Base-by-base conservation (phyloP, 2,113 vertebrate genomes). In the Gopherus flavomarginatus region DNA sequence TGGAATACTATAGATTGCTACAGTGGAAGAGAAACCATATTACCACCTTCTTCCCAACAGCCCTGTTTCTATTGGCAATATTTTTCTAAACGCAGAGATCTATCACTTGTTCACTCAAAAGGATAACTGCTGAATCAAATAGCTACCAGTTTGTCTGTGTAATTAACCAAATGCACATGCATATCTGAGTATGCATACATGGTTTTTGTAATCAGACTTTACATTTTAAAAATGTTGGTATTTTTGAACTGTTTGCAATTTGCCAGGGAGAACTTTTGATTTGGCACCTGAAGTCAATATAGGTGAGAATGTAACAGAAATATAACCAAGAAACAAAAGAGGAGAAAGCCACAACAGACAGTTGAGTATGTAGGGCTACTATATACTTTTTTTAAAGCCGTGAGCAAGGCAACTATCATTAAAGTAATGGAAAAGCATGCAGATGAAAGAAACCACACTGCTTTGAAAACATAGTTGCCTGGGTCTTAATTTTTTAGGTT, bases 291-390 rank as follows among this genome's bases (percentile, higher is more conserved):
- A 21, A 38, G 50, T 72, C n/a, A 72, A 5, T 52, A 21, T 77
- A 16, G 7, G 93, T 49, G 88, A 79, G 35, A 89, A 90, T 77
- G 24, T 77, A 80, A 91, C 8, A 54, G 52, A 91, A 90, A 82
- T 3, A 47, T 29, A 85, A 93, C 2, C 27, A 19, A 2, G 10
- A 2, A 1, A 54, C 3, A 1, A 1, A 91, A 69, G 52, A 83
- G 81, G 16, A 84, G 87, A 75, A 85, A 53, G 2, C 50, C 3
- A 17, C 27, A 11, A 29, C 6, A 19, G 14, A 2, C 5, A 47
- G 77, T 90, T 85, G 8, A 16, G 1, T 29, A 17, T 27, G 38
- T 49, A 1, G n/a, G 2, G 69, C 19, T 42, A 78, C 1, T 81
- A 78, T 24, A 42, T 49, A 3, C 4, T 17, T 5, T 8, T 27